Evolutionary conservation across 2,113 vertebrate genomes (phyloP), one percentile per base, ranked within the genome.

Genomic region (Scortum barcoo): DNA sequence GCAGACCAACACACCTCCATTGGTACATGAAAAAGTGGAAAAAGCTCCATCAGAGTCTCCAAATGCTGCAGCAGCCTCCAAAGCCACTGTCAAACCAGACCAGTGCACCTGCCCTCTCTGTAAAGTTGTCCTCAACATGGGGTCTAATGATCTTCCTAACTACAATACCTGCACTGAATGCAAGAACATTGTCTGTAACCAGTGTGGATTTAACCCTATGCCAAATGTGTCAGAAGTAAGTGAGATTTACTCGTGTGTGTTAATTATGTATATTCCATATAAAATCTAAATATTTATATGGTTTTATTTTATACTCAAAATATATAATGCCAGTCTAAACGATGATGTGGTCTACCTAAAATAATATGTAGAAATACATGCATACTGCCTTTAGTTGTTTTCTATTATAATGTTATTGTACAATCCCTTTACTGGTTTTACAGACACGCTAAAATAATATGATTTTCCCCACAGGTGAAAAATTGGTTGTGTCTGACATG

Each of bases 401-500:
- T 48, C 14, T 28, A 9, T 14, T 71, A 36, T 33, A 19, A 24
- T 73, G 58, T 51, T 4, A 19, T 75, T 2, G 5, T 58, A 17
- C 9, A 66, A 50, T 36, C 19, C 5, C 0, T 33, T 30, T 36
- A 16, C 60, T 19, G n/a, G n/a, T 17, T 30, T 11, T 56, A 51
- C 0, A 38, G 2, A 28, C 4, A 33, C 4, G 30, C 10, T 24
- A 28, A 57, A 75, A 65, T 68, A 26, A 30, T 84, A n/a, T 85
- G 9, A 1, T 86, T 86, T 84, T 24, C 85, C 80, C 48, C 50
- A 22, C 92, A 98, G 97, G 85, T 96, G 48, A 96, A 94, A 26
- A 96, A 97, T 87, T 97, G 97, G 97, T 93, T 99, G 63, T 99
- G 97, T 94, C 95, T 98, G 84, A 98, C 96, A 81, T 99, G 97